Percentiles rank a stretch among this genome's conserved stretches.
These are phyloP conservation scores for Chloroclystis v-ata DNA, from an alignment of 2,888 invertebrate genomes.

Conservation along the genomic window DNA sequence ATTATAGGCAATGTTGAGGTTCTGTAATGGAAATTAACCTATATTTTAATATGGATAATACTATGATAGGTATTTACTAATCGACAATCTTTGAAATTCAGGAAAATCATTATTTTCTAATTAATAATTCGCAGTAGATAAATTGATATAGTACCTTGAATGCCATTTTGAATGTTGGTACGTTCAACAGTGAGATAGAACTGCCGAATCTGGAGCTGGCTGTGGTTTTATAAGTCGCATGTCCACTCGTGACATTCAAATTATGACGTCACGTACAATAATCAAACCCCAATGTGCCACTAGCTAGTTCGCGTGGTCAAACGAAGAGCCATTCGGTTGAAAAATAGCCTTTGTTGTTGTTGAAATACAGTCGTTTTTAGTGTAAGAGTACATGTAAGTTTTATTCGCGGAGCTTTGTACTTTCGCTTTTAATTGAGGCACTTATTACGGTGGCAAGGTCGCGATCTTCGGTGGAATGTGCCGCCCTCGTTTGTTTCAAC, in stretches of 20 bases:
- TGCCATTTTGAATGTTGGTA: constrained; percentile 54
- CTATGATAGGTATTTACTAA: too few relatives aligned
- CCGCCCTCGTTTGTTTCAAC: constrained; percentile 16
- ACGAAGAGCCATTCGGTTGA: neutral
- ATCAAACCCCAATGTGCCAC: constrained; percentile 35
- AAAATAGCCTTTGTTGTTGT: neutral
- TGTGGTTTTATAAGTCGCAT: constrained; percentile 52
- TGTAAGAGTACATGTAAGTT: neutral
- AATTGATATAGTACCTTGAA: constrained; percentile 56
- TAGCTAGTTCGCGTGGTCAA: neutral
- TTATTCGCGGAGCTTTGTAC: constrained; percentile 52
- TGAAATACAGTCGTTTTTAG: too few relatives aligned
- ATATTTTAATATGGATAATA: too few relatives aligned
- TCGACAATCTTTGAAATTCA: too few relatives aligned
- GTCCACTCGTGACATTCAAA: constrained; percentile 47
- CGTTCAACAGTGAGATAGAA: constrained; percentile 48
- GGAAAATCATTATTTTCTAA: too few relatives aligned
- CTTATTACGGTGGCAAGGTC: constrained; percentile 49
- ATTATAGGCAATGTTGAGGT: too few relatives aligned
- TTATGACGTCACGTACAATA: constrained; percentile 55
- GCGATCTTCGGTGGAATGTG: constrained; percentile 43
- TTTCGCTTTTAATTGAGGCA: constrained; percentile 62
- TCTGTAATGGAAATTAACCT: too few relatives aligned
- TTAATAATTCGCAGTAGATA: too few relatives aligned
- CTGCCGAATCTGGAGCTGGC: constrained; percentile 43